Base-by-base conservation (phyloP, 2,113 vertebrate species). In the Lycaon pictus region DNA sequence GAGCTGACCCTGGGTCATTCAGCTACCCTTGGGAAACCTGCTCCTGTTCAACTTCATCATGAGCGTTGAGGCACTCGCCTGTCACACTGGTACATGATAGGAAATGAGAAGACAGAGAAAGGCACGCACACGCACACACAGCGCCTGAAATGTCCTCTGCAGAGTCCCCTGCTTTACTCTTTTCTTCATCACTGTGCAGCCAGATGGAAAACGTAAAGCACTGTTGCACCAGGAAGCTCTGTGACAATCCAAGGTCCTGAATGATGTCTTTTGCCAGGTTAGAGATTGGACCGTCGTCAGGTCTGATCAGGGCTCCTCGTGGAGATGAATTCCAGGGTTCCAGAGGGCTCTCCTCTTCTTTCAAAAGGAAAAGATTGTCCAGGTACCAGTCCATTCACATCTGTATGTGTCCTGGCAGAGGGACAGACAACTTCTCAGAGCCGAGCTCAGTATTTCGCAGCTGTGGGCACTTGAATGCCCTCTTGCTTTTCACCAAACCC, bases 11-110 rank as follows among this genome's bases (percentile, higher is more conserved):
- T 17, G 25, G 4, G 1, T 10, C 11, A 3, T 55, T 11, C 32
- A 37, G 55, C 8, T 9, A 12, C 11, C 23, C 19, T 71, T 20
- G 8, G 11, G 8, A n/a, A 2, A 53, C 3, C 10, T 0, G 4
- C 0, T 11, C 65, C 5, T 8, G 4, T 13, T 72, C 13, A 8
- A 1, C 23, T 55, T 67, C 2, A 2, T 5, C 1, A 1, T 2
- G 43, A n/a, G 3, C 11, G 6, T 2, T 0, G 15, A 7, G 11
- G 15, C 3, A 2, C 2, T 2, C 0, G 0, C 27, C 32, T 48
- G 55, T 22, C 2, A 4, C 12, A 5, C 1, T 2, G 0, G 12
- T 20, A 3, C 15, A 1, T 6, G 25, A 32, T 17, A 48, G 27
- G 29, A 23, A 27, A 32, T 0, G 5, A 29, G 16, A 35, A 2